A percentile compares a stretch with the other conserved stretches of the same genome.
phyloP scores from a whole-genome alignment of 2,888 invertebrate species.

The Seladonia tumulorum region DNA sequence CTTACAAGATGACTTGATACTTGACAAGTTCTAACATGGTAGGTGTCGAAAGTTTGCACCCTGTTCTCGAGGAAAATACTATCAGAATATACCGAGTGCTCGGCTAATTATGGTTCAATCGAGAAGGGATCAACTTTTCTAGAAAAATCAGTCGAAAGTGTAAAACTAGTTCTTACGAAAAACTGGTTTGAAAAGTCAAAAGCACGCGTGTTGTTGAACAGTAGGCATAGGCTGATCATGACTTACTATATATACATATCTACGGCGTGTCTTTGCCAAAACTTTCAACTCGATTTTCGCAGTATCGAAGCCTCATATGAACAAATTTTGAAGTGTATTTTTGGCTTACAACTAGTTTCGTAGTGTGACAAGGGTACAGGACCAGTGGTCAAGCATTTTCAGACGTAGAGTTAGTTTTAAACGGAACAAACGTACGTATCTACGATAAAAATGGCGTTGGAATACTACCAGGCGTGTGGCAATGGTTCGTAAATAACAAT shows the following conservation, averaged over 20 bases:
- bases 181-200: constrained; percentile 1
- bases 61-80: background rate
- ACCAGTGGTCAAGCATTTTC: no score
- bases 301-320: background rate
- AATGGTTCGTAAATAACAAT: no score
- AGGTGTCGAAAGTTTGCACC: background rate
- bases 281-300: background rate
- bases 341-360: no score
- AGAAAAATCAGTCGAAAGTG: background rate
- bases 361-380: no score
- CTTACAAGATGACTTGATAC: no score
- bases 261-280: background rate
- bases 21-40: no score
- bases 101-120: background rate
- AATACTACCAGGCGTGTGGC: no score
- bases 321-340: background rate
- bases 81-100: background rate
- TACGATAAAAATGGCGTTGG: no score
- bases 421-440: no score
- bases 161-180: background rate
- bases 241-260: background rate
- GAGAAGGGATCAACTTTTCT: background rate
- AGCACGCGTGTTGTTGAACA: background rate
- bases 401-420: no score
- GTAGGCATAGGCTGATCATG: background rate